Evolutionary conservation across 2,888 invertebrate species (phyloP).

Genomic region (Caenorhabditis doughertyi): DNA sequence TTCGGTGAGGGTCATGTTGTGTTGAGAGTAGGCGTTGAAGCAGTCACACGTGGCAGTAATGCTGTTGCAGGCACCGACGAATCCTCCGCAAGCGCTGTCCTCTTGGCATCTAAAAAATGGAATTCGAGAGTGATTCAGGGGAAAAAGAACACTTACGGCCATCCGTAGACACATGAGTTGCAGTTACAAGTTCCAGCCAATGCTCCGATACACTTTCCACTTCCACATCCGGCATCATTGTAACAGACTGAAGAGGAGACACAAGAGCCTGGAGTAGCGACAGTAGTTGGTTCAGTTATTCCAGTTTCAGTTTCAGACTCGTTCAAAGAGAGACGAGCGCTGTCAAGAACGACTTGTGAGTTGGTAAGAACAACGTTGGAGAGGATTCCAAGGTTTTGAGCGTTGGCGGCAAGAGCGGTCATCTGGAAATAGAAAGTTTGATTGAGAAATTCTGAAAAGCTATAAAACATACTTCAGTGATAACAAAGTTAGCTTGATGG

Average conservation of each 20-base stretch:
- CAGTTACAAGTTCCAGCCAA: constrained; percentile 65
- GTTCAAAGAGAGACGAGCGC: constrained; percentile 38
- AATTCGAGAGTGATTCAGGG: background rate
- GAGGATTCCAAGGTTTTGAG: constrained; percentile 53
- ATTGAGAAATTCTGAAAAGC: background rate
- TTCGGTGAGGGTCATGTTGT: constrained; percentile 57
- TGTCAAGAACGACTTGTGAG: constrained; percentile 55
- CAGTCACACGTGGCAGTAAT: constrained; percentile 63
- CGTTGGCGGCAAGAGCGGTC: constrained; percentile 57
- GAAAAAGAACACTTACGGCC: constrained; percentile 46
- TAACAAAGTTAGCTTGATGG: constrained; percentile 59
- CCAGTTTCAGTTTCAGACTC: constrained; percentile 15
- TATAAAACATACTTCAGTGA: constrained; percentile 38
- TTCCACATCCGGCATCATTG: constrained; percentile 54
- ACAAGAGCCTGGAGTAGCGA: constrained; percentile 37
- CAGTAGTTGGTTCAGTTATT: background rate
- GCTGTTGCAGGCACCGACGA: constrained; percentile 61
- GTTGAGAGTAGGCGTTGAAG: constrained; percentile 51
- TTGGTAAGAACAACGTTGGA: constrained; percentile 49
- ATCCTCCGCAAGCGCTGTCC: constrained; percentile 63
- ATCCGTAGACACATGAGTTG: constrained; percentile 60
- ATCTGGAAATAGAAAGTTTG: constrained; percentile 39
- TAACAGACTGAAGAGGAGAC: constrained; percentile 53
- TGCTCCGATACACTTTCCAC: constrained; percentile 64
- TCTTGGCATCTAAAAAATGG: too few species aligned